Percentiles rank a stretch among this genome's conserved stretches.
Conservation (phyloP, 2,888 invertebrate species). For the Metallyticus violacea region DNA sequence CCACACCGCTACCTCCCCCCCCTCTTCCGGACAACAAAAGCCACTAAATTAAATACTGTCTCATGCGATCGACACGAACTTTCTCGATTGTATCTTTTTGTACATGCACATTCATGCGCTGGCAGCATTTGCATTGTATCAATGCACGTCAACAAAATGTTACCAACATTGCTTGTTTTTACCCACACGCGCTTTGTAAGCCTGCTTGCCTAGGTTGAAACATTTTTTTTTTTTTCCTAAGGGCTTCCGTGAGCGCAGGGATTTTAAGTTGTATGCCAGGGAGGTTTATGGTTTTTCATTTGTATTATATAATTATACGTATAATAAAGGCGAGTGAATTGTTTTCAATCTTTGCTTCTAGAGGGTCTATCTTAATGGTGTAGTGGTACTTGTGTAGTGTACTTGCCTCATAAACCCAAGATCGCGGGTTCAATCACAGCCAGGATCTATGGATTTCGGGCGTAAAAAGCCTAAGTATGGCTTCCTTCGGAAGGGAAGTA, state of each 20-base stretch:
- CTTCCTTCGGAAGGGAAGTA: no score
- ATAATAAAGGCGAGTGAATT: no score
- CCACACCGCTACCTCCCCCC: neutral
- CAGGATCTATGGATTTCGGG: no score
- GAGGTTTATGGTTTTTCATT: neutral
- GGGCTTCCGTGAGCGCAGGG: neutral
- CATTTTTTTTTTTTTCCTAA: no score
- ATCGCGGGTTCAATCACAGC: no score
- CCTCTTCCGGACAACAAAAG: neutral
- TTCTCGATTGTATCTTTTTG: slow-evolving; percentile 10
- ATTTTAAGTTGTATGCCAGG: no score
- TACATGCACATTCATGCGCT: neutral
- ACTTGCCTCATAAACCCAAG: no score
- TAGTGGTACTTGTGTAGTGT: no score
- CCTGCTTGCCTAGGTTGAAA: neutral
- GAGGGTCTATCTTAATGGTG: no score
- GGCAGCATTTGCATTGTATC: neutral
- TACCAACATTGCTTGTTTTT: neutral
- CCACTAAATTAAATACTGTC: slow-evolving; percentile 1
- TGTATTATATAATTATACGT: no score
- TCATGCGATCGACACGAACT: neutral
- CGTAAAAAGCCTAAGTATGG: no score
- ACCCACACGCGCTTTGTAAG: neutral
- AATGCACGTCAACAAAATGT: neutral
- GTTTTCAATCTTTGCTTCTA: no score